These are phyloP conservation scores for Bombus polaris DNA, from an alignment of 1,140 invertebrate genomes.

Conservation along the genomic window DNA sequence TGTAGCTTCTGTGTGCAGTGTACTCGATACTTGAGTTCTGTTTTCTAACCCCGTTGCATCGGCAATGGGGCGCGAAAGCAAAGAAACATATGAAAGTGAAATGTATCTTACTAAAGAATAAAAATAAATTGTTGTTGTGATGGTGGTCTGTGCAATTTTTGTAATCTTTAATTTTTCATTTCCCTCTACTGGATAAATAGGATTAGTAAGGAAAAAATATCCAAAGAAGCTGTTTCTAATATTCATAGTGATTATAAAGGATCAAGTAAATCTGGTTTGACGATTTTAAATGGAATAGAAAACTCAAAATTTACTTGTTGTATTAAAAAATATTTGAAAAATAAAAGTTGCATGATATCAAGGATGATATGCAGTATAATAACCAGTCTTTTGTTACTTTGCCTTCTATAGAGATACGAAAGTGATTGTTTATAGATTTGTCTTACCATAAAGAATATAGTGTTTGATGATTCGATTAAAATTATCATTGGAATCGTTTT, in stretches of 20 bases:
- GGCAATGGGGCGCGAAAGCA: neutral
- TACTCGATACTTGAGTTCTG: neutral
- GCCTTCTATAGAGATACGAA: neutral
- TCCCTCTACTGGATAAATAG: neutral
- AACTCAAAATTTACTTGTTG: neutral
- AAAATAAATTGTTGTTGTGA: neutral
- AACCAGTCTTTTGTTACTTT: neutral
- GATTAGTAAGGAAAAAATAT: neutral
- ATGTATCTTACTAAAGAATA: constrained; percentile 15
- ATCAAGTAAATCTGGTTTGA: neutral
- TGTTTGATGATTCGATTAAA: neutral
- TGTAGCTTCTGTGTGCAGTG: constrained; percentile 17
- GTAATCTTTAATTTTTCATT: neutral
- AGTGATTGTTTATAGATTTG: no score
- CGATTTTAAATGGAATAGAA: no score
- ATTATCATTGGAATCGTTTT: neutral
- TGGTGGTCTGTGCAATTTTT: neutral
- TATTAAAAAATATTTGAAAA: neutral
- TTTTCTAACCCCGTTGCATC: neutral
- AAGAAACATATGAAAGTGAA: constrained; percentile 7
- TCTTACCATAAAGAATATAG: no score
- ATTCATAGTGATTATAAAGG: neutral
- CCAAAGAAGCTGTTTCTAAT: neutral
- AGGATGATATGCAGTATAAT: neutral
- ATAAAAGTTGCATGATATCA: neutral